Percentiles rank a stretch among this genome's conserved stretches.
These are phyloP conservation scores for Caenorhabditis sp. DNA, from an alignment of 2,888 invertebrate species.

Conservation along the genomic window DNA sequence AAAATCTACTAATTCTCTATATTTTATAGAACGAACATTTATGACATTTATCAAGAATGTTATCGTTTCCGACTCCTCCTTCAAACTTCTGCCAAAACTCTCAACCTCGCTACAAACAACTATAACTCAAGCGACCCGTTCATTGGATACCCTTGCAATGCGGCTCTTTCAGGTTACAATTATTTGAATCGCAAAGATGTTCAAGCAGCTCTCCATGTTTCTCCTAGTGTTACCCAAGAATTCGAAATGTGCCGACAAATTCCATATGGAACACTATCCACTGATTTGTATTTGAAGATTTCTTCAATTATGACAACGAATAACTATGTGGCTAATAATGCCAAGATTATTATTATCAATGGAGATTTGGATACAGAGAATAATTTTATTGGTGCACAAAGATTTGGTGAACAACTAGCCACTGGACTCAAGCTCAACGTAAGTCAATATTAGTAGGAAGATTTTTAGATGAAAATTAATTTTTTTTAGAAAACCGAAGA, in stretches of 20 bases:
- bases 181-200: slow-evolving; percentile 51
- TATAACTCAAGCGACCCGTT: slow-evolving; percentile 47
- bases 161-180: slow-evolving; percentile 16
- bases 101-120: slow-evolving; percentile 11
- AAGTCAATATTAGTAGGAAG: not conserved
- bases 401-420: slow-evolving; percentile 45
- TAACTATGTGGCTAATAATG: slow-evolving; percentile 18
- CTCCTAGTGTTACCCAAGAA: not conserved
- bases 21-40: slow-evolving; percentile 38
- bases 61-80: slow-evolving; percentile 23
- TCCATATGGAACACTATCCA: slow-evolving; percentile 22
- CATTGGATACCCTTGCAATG: slow-evolving; percentile 46
- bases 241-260: not conserved
- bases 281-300: slow-evolving; percentile 21
- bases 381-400: slow-evolving; percentile 54
- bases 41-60: slow-evolving; percentile 51
- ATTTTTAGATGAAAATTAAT: not conserved
- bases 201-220: slow-evolving; percentile 47
- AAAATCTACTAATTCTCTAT: no score
- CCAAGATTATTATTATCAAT: slow-evolving; percentile 54
- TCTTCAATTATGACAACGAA: slow-evolving; percentile 29
- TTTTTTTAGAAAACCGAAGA: slow-evolving; percentile 25
- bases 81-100: slow-evolving; percentile 10
- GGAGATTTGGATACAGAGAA: slow-evolving; percentile 55
- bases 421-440: slow-evolving; percentile 16